phyloP scores from a whole-genome alignment of 2,888 invertebrate species.

The Chaitophorus viminalis region DNA sequence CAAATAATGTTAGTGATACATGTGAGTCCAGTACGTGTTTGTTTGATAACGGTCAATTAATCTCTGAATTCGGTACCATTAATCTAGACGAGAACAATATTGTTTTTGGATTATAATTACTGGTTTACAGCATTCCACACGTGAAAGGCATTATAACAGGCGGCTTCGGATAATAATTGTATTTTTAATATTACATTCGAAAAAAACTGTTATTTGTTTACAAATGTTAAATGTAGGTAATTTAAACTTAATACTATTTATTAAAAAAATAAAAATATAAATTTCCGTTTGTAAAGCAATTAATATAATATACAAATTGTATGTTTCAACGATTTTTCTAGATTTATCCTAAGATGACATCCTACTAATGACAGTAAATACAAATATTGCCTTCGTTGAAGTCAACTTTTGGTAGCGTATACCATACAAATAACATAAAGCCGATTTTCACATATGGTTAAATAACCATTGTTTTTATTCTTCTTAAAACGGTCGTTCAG shows the following conservation, averaged over 20 bases:
- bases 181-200: slow-evolving; percentile 12
- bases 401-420: too few relatives aligned
- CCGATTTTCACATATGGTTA: too few relatives aligned
- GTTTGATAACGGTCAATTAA: slow-evolving; percentile 56
- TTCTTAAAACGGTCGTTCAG: too few relatives aligned
- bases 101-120: slow-evolving; percentile 57
- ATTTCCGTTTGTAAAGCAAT: too few relatives aligned
- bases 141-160: slow-evolving; percentile 30
- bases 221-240: background rate
- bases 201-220: background rate
- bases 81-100: slow-evolving; percentile 46
- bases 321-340: too few relatives aligned
- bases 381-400: too few relatives aligned
- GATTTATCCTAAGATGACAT: too few relatives aligned
- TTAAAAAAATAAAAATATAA: too few relatives aligned
- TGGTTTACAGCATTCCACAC: slow-evolving; percentile 39
- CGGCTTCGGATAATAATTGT: background rate
- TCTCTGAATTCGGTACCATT: slow-evolving; percentile 42
- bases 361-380: too few relatives aligned
- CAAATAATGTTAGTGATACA: slow-evolving; percentile 40
- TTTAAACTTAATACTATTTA: background rate
- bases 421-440: too few relatives aligned
- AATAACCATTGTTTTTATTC: too few relatives aligned
- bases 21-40: slow-evolving; percentile 38
- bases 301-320: too few relatives aligned